Evolutionary conservation across 2,888 invertebrate genomes (phyloP).

Genomic region (Caenorhabditis sulstoni): DNA sequence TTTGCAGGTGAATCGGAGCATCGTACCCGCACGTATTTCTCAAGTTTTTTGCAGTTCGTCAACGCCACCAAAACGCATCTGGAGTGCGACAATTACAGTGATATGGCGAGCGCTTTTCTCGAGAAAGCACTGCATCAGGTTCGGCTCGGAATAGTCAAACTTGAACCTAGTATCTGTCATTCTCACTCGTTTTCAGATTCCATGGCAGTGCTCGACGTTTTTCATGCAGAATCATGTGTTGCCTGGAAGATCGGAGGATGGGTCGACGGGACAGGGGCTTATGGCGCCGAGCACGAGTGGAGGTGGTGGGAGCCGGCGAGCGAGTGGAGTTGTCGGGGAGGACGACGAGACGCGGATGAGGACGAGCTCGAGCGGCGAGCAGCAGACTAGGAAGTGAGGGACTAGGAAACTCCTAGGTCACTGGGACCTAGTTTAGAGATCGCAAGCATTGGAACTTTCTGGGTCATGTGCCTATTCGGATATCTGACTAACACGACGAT

Average conservation of each 20-base stretch:
- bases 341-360: slow-evolving; percentile 29
- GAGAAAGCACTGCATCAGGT: slow-evolving; percentile 42
- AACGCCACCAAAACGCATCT: slow-evolving; percentile 57
- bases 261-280: neutral
- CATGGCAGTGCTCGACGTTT: slow-evolving; percentile 54
- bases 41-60: slow-evolving; percentile 63
- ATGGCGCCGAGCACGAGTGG: slow-evolving; percentile 20
- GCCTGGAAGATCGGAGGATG: slow-evolving; percentile 37
- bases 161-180: too few species aligned
- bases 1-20: too few species aligned
- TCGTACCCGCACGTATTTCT: too few species aligned
- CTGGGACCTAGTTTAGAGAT: too few species aligned
- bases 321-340: neutral
- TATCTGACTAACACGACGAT: too few species aligned
- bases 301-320: neutral
- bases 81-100: slow-evolving; percentile 51
- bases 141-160: neutral
- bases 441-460: too few species aligned
- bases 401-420: too few species aligned
- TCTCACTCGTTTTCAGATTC: too few species aligned
- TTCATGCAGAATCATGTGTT: slow-evolving; percentile 56
- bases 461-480: too few species aligned
- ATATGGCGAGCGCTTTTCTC: slow-evolving; percentile 40
- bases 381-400: slow-evolving; percentile 19
- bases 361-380: slow-evolving; percentile 40